Percentiles rank a stretch among this genome's conserved stretches.
Conservation (phyloP, 2,888 invertebrate species). For the Steinernema scapterisci region DNA sequence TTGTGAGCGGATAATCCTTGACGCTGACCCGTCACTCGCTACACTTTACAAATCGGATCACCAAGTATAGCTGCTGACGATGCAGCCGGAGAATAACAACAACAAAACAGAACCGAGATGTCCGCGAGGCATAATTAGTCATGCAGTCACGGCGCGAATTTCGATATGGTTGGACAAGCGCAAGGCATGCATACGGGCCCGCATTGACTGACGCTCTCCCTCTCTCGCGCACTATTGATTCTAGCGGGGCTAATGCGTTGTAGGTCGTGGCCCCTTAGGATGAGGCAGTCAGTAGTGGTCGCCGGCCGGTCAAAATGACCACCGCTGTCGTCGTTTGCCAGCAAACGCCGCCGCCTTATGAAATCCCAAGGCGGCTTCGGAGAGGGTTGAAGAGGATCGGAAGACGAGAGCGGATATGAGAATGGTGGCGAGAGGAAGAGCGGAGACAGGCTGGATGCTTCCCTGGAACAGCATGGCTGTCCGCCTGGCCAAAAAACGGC, state of each 20-base stretch:
- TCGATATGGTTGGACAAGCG: slow-evolving; percentile 29
- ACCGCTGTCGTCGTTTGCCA: slow-evolving; percentile 21
- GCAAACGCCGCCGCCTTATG: slow-evolving; percentile 4
- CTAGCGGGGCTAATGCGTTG: slow-evolving; percentile 16
- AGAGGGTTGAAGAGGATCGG: slow-evolving; percentile 8
- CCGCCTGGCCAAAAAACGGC: neutral
- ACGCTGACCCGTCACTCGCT: slow-evolving; percentile 2
- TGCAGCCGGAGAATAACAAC: neutral
- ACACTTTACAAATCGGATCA: neutral
- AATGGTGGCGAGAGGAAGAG: neutral
- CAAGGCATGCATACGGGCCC: slow-evolving; percentile 10
- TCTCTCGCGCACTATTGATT: slow-evolving; percentile 24
- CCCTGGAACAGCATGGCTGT: neutral
- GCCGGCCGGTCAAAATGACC: slow-evolving; percentile 28
- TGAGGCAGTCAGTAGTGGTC: neutral
- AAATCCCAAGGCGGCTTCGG: slow-evolving; percentile 1
- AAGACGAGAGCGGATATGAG: slow-evolving; percentile 1
- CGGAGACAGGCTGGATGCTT: neutral
- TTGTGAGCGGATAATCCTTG: slow-evolving; percentile 16
- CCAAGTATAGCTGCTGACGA: neutral
- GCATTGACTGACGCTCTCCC: neutral
- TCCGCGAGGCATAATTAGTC: slow-evolving; percentile 17
- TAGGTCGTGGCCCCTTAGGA: slow-evolving; percentile 27
- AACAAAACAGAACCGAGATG: neutral
- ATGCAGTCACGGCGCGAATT: slow-evolving; percentile 32